phyloP scores from a whole-genome alignment of 2,113 vertebrate species.

The Rhodinocichla rosea region DNA sequence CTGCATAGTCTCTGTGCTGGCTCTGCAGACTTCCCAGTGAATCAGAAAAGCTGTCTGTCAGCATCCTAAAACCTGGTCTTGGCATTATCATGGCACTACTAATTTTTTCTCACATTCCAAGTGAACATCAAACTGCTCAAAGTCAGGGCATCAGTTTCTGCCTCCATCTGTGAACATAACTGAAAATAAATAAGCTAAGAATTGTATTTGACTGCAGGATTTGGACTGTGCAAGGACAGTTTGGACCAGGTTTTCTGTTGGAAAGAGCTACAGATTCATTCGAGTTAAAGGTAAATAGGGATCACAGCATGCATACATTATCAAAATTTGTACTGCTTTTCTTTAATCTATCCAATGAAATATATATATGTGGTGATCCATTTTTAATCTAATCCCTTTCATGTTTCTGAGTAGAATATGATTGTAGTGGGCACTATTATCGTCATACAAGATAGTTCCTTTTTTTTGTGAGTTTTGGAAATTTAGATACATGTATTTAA shows the following conservation, averaged over 20 bases:
- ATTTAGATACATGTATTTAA: neutral
- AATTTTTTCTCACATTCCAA: neutral
- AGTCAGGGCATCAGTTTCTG: neutral
- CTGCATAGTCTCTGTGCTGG: neutral
- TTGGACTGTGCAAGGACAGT: neutral
- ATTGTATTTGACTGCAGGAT: neutral
- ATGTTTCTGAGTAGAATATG: neutral
- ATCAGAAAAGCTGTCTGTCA: neutral
- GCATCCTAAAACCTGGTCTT: neutral
- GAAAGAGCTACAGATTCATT: neutral
- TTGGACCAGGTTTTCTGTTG: neutral
- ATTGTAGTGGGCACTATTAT: neutral
- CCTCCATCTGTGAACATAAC: neutral
- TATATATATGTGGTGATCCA: neutral
- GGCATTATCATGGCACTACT: neutral
- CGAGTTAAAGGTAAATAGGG: neutral
- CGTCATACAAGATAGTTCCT: neutral
- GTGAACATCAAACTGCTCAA: neutral
- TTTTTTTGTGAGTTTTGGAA: neutral
- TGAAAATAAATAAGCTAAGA: neutral
- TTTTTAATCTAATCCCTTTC: neutral
- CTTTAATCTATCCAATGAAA: neutral
- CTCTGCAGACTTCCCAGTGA: neutral
- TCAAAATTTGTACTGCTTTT: neutral
- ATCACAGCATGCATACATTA: neutral